Base-by-base conservation (phyloP, 2,888 invertebrate species). In the Galeruca laticollis region DNA sequence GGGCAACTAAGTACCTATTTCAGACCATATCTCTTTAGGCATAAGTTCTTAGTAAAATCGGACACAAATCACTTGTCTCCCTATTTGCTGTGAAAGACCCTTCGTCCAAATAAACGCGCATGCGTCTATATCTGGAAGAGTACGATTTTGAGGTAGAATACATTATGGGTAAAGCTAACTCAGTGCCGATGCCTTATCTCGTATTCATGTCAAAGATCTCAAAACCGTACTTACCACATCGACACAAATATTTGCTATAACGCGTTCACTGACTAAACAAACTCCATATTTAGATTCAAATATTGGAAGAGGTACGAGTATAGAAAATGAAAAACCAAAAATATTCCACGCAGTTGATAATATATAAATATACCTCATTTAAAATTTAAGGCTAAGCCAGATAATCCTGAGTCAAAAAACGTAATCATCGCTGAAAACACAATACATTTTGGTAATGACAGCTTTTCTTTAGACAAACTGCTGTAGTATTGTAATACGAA, bases 61-160 rank as follows among this genome's bases (percentile, higher is more conserved):
- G 77, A 78, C 77, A 78, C 40, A 75, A 72, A 65, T 75, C 75
- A 1, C 43, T 54, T 10, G 35, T 52, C 13, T 63, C 40, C 40
- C 20, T 64, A 21, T 56, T 64, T 26, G 13, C 54, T 21, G 21
- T 64, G n/a, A 40, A 56, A 43, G 64, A 64, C 13, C 64, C 56
- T 6, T 54, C 54, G n/a, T 64, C 54, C 9, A 35, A 40, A 20
- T 37, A 40, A 21, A 54, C 54, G 8, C 49, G 56, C 13, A 54
- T 54, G 64, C 64, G 64, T 13, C 37, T 64, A n/a, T 20, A 56
- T 33, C 52, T 64, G 2, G 64, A 64, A 31, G 56, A 64, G 43
- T 64, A 40, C 15, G 64, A 64, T 26, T 64, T 40, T 56, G n/a
- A 21, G 8, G 59, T 59, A 35, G 20, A 59, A 43, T 56, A 64